These are phyloP conservation scores for Paradisaea rubra DNA, from an alignment of 2,113 vertebrate species.

Conservation along the genomic window DNA sequence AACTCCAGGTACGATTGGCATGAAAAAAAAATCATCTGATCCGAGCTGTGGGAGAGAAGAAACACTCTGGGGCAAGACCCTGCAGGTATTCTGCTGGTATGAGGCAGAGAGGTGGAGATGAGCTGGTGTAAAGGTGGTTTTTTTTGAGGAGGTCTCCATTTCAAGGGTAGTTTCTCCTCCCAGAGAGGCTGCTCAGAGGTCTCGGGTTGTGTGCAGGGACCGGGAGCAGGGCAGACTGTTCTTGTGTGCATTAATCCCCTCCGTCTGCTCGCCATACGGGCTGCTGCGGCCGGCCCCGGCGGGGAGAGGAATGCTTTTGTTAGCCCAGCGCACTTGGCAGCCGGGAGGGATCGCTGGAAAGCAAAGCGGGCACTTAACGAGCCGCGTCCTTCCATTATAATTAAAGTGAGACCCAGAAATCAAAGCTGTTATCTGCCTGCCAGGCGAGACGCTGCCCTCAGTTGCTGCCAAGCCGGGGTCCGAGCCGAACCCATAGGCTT, in stretches of 20 bases:
- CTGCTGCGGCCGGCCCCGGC: neutral
- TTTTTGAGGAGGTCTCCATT: neutral
- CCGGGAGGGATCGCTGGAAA: slow-evolving; percentile 22
- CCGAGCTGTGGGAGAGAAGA: neutral
- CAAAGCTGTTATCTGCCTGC: slow-evolving; percentile 1
- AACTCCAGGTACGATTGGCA: neutral
- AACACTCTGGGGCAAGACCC: neutral
- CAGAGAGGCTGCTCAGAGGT: neutral
- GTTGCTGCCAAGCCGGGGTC: neutral
- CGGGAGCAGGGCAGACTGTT: neutral
- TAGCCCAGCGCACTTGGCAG: slow-evolving; percentile 14
- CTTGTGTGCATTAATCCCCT: neutral
- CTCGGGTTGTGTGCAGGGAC: neutral
- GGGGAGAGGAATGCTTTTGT: slow-evolving; percentile 40
- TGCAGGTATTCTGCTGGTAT: neutral
- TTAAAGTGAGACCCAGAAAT: slow-evolving; percentile 46
- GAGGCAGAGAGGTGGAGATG: fast-evolving
- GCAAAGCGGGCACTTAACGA: slow-evolving; percentile 36
- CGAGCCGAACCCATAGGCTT: neutral
- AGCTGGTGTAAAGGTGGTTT: neutral
- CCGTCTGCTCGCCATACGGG: slow-evolving; percentile 34
- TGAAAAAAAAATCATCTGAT: neutral
- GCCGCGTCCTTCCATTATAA: slow-evolving; percentile 31
- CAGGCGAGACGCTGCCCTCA: neutral
- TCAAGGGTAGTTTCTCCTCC: neutral